Conservation (phyloP, 2,888 invertebrate genomes). For the Nomada flava region DNA sequence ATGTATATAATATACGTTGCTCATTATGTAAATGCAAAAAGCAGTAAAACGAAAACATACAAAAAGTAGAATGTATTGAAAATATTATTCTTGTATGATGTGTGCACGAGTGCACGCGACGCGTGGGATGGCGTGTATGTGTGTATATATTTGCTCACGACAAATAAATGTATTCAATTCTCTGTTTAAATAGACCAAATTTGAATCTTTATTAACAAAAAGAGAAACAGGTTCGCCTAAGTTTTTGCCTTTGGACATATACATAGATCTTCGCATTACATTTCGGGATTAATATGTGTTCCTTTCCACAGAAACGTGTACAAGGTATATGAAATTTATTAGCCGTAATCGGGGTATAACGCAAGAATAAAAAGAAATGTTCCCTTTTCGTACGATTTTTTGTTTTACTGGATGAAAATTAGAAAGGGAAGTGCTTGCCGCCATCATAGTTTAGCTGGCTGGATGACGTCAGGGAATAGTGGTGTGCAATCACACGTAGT, state of each 20-base stretch:
- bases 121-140: too few relatives aligned
- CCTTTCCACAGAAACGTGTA: neutral
- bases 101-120: neutral
- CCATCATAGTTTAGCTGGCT: slow-evolving; percentile 69
- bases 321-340: neutral
- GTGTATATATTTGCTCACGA: slow-evolving; percentile 55
- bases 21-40: slow-evolving; percentile 20
- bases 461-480: slow-evolving; percentile 68
- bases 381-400: neutral
- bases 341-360: neutral
- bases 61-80: slow-evolving; percentile 26
- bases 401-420: slow-evolving; percentile 20
- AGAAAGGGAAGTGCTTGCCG: slow-evolving; percentile 47
- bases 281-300: neutral
- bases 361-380: neutral
- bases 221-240: neutral
- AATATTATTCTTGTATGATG: slow-evolving; percentile 28
- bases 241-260: neutral
- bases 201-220: slow-evolving; percentile 19
- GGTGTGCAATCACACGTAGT: slow-evolving; percentile 52
- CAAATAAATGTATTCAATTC: slow-evolving; percentile 27
- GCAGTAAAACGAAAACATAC: neutral
- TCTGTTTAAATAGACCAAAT: slow-evolving; percentile 1
- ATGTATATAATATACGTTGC: slow-evolving; percentile 12
- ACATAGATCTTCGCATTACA: neutral